phyloP scores from a whole-genome alignment of 2,113 vertebrate genomes.

The Halcyon malimbica region DNA sequence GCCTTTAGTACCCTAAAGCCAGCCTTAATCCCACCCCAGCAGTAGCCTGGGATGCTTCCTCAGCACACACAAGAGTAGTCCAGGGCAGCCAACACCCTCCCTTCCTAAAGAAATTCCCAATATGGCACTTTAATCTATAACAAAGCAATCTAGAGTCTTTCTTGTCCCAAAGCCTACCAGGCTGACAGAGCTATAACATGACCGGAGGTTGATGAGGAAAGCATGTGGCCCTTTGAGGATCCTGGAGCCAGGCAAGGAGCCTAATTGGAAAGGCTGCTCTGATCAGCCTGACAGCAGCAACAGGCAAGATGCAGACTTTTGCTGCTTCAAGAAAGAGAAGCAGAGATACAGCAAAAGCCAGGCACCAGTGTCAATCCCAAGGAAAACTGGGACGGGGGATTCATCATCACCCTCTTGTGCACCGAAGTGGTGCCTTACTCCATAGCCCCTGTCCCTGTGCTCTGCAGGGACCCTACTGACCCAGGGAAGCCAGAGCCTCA shows the following conservation, averaged over 20 bases:
- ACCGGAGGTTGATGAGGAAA: not conserved
- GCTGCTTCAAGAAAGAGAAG: not conserved
- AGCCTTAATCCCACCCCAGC: not conserved
- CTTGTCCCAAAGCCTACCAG: not conserved
- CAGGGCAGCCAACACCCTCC: not conserved
- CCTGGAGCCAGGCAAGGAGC: not conserved
- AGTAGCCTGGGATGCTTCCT: not conserved
- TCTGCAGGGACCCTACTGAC: not conserved
- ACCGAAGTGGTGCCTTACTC: not conserved
- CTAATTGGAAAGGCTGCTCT: not conserved
- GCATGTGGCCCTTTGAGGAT: not conserved
- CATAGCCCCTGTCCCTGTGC: accelerated
- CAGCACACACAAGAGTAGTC: not conserved
- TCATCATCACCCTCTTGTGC: not conserved
- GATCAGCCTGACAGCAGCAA: not conserved
- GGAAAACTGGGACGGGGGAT: not conserved
- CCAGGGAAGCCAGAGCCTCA: not conserved
- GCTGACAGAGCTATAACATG: not conserved
- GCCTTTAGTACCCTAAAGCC: not conserved
- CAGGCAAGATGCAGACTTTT: not conserved
- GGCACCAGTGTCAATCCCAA: not conserved
- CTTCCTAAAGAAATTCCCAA: not conserved
- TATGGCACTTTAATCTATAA: not conserved
- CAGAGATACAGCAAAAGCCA: not conserved
- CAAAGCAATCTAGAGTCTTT: not conserved